Percentiles rank a stretch among this genome's conserved stretches.
phyloP scores from a whole-genome alignment of 2,797 vertebrate species.

The Sebastes reedi region DNA sequence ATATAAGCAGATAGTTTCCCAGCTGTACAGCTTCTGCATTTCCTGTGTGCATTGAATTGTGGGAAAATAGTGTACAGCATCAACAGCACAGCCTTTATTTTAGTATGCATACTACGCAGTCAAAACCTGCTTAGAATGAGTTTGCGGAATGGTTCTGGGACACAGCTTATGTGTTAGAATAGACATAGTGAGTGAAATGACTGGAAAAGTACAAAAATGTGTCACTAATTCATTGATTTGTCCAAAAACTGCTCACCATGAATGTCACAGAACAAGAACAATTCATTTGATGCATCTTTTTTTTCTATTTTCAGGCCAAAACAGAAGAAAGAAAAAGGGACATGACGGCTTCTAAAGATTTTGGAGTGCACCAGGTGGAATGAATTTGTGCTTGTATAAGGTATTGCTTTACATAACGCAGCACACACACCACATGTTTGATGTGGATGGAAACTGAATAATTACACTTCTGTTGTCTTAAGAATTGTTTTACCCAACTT shows the following conservation, averaged over 20 bases:
- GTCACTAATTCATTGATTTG: neutral
- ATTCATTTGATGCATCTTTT: neutral
- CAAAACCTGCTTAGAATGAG: neutral
- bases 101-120: neutral
- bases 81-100: neutral
- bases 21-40: neutral
- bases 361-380: neutral
- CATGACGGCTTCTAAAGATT: neutral
- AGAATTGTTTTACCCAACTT: neutral
- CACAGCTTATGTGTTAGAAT: neutral
- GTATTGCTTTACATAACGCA: neutral
- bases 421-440: neutral
- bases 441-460: neutral
- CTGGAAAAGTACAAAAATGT: neutral
- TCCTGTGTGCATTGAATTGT: neutral
- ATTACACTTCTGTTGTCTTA: neutral
- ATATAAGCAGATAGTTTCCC: no score
- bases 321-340: no score
- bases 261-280: neutral
- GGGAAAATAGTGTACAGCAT: neutral
- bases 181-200: neutral
- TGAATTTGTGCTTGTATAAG: neutral
- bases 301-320: neutral
- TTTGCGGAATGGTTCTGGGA: neutral
- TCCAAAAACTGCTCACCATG: neutral